Evolutionary conservation across 2,113 vertebrate species (phyloP).

Genomic region (Opisthocomus hoazin): DNA sequence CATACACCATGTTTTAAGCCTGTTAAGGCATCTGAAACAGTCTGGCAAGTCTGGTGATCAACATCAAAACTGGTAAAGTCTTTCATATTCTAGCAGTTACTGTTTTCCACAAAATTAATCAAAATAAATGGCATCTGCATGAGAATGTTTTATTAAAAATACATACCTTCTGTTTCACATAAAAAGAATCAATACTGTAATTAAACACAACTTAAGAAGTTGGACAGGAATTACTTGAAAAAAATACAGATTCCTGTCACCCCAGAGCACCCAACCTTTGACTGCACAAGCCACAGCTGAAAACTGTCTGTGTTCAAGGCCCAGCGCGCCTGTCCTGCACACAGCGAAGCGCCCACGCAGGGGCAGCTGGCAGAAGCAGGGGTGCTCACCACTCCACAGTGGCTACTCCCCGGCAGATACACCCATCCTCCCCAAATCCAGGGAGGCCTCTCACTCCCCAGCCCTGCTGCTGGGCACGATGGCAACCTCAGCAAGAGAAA

Average conservation of each 20-base stretch:
- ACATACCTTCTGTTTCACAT: slow-evolving; percentile 44
- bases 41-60: not conserved
- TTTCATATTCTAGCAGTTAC: not conserved
- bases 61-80: not conserved
- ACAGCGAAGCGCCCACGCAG: not conserved
- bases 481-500: not conserved
- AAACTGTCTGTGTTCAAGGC: not conserved
- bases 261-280: not conserved
- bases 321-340: not conserved
- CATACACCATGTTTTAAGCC: not conserved
- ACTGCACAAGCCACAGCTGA: not conserved
- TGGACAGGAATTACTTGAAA: not conserved
- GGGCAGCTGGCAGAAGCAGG: not conserved
- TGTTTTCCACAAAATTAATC: not conserved
- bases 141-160: slow-evolving; percentile 65
- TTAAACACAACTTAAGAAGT: not conserved
- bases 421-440: fast-evolving
- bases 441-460: not conserved
- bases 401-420: not conserved
- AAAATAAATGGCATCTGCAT: not conserved
- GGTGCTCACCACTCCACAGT: not conserved
- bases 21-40: not conserved
- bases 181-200: slow-evolving; percentile 36
- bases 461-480: not conserved
- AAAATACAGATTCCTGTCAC: not conserved